Base-by-base conservation (phyloP, 2,888 invertebrate genomes). In the Pasiphila rectangulata region DNA sequence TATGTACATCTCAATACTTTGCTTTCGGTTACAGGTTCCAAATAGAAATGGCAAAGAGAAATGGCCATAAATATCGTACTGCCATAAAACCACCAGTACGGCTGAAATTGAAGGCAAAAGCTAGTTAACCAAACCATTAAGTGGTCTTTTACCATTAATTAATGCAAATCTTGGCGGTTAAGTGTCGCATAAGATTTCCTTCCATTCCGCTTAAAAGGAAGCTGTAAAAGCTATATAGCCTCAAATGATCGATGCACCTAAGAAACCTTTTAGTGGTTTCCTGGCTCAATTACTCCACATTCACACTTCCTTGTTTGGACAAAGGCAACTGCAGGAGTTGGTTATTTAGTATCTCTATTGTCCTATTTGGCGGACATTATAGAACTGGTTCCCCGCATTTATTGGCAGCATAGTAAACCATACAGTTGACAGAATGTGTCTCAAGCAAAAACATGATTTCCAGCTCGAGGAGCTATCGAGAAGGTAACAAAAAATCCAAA, bases 271-370 rank as follows among this genome's bases (percentile, higher is more conserved):
- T 69, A 72, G 63, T 64, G 63, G 66, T 69, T 77, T 79, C 79
- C 74, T 71, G 68, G 69, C 69, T 61, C 71, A 75, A 75, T 74
- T 75, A 75, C 69, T 77, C 69, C 57, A 70, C 72, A 75, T 75
- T 73, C 68, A 72, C 71, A 79, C 78, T 78, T 79, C 81, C 81
- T 76, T 69, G 64, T 79, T 75, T 70, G 67, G 65, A 64, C 68
- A 67, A 69, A 65, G 68, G 65, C 67, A 69, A 65, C 62, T 64
- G 63, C 71, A 72, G 69, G 72, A 75, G 68, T 70, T 67, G 68
- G 68, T 76, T 76, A 79, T 74, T 76, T 69, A 69, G 61, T 70
- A 71, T 72, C 70, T 72, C 59, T 73, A 77, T 69, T 65, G 65
- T 61, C 63, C 63, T 63, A 66, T 58, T 57, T 54, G 43, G 47